These are phyloP conservation scores for Crematogaster levior DNA, from an alignment of 2,888 invertebrate genomes.

Conservation along the genomic window DNA sequence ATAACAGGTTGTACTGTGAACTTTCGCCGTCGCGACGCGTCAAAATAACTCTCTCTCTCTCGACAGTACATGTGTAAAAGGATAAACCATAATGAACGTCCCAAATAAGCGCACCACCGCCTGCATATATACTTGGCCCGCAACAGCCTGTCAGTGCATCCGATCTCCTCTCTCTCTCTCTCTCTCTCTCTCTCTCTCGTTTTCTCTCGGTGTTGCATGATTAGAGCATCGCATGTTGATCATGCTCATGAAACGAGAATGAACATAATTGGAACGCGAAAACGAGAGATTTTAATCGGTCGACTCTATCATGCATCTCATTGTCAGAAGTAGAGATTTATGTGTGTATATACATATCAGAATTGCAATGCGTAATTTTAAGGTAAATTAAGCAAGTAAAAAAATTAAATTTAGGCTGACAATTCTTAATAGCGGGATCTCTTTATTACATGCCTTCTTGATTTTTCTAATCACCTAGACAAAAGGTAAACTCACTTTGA, in stretches of 20 bases:
- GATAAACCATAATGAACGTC: slow-evolving; percentile 49
- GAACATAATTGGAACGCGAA: slow-evolving; percentile 12
- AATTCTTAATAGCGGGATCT: not conserved
- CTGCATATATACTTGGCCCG: slow-evolving; percentile 5
- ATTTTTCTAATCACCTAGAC: not conserved
- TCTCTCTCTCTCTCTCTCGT: no score
- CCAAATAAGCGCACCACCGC: slow-evolving; percentile 39
- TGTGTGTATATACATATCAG: not conserved
- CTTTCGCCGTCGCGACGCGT: slow-evolving; percentile 51
- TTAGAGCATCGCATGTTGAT: slow-evolving; percentile 52
- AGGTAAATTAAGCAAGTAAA: not conserved
- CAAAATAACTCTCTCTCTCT: slow-evolving; percentile 21
- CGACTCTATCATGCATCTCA: not conserved
- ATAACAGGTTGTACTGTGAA: slow-evolving; percentile 25
- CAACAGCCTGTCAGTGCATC: not conserved
- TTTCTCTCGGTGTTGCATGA: slow-evolving; percentile 57
- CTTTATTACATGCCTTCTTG: not conserved
- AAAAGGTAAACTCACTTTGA: not conserved
- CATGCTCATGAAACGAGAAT: not conserved
- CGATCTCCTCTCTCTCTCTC: no score
- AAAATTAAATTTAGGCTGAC: not conserved
- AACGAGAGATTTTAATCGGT: slow-evolving; percentile 13
- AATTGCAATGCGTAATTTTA: not conserved
- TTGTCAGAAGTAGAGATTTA: not conserved
- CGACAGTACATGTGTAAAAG: slow-evolving; percentile 30